Evolutionary conservation across 2,888 invertebrate species (phyloP).

Genomic region (Euplexia lucipara): DNA sequence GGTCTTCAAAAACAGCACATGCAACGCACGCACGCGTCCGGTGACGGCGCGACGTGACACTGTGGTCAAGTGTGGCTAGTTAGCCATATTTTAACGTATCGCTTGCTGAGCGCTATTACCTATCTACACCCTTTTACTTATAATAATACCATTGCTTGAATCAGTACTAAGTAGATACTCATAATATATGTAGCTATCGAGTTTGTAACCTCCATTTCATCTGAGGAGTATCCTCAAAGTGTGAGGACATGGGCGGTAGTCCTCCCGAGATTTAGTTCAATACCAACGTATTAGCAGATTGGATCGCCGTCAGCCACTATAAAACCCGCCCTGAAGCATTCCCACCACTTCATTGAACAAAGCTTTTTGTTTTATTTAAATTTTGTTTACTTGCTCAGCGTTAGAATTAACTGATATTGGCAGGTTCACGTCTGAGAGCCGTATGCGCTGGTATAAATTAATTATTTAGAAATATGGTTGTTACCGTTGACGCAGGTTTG

Average conservation of each 20-base stretch:
- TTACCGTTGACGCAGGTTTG: not conserved
- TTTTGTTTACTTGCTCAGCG: slow-evolving; percentile 61
- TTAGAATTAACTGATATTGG: slow-evolving; percentile 52
- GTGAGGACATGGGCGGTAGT: slow-evolving; percentile 55
- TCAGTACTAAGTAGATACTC: not conserved
- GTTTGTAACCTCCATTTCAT: slow-evolving; percentile 47
- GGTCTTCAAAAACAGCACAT: too few relatives aligned
- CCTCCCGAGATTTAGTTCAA: slow-evolving; percentile 70
- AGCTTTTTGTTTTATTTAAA: slow-evolving; percentile 64
- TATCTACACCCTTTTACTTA: too few relatives aligned
- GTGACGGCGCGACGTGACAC: too few relatives aligned
- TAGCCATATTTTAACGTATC: too few relatives aligned
- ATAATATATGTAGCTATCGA: slow-evolving; percentile 14
- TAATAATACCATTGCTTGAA: too few relatives aligned
- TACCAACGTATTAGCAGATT: slow-evolving; percentile 77
- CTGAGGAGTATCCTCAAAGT: slow-evolving; percentile 52
- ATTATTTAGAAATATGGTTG: slow-evolving; percentile 3
- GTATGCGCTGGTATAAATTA: slow-evolving; percentile 12
- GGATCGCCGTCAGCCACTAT: slow-evolving; percentile 70
- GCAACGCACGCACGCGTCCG: too few relatives aligned
- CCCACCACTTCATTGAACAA: slow-evolving; percentile 66
- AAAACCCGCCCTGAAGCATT: slow-evolving; percentile 66
- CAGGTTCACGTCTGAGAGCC: slow-evolving; percentile 35
- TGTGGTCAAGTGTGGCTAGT: too few relatives aligned
- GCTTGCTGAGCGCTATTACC: too few relatives aligned